These are phyloP conservation scores for Progne subis DNA, from an alignment of 2,113 vertebrate species.

Conservation along the genomic window DNA sequence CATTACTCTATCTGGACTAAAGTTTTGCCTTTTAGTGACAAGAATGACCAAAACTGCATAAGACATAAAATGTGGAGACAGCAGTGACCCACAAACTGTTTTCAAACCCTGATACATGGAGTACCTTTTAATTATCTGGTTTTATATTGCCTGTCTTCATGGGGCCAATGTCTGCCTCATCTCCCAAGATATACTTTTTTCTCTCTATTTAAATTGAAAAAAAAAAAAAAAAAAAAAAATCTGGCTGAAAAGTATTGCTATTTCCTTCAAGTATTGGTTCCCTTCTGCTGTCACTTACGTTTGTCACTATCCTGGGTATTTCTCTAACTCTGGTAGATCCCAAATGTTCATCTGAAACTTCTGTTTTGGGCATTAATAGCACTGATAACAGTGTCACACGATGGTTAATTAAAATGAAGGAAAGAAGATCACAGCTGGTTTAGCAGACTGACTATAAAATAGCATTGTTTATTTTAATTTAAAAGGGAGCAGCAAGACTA, in stretches of 20 bases:
- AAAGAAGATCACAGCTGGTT: background rate
- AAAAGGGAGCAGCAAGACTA: background rate
- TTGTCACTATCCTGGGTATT: background rate
- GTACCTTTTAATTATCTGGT: background rate
- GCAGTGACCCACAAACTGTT: background rate
- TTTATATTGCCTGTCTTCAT: background rate
- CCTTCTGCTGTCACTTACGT: background rate
- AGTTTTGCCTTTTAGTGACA: background rate
- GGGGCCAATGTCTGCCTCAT: background rate
- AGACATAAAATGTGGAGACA: background rate
- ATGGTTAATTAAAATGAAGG: background rate
- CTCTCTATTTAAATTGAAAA: background rate
- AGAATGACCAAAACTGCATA: background rate
- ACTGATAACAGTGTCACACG: background rate
- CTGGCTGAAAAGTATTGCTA: background rate
- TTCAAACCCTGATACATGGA: background rate
- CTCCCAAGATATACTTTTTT: background rate
- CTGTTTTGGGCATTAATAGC: background rate
- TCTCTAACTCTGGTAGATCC: background rate
- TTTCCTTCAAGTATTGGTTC: background rate
- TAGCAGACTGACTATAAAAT: background rate
- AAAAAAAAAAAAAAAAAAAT: background rate
- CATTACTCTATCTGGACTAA: background rate
- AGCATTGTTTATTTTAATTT: background rate
- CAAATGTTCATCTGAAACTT: background rate